Conservation (phyloP, 1,140 invertebrate species). For the Lucilia cuprina region DNA sequence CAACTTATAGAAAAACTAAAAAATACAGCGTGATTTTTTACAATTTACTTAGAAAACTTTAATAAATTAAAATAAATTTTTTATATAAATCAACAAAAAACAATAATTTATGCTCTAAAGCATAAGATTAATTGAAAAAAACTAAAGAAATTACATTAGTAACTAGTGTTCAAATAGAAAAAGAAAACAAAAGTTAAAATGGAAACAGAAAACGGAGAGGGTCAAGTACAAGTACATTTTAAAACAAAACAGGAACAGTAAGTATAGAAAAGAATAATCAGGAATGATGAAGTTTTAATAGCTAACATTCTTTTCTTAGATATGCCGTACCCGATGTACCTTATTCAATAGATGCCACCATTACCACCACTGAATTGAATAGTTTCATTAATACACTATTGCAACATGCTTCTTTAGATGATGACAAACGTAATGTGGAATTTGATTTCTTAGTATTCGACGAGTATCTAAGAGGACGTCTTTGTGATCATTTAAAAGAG, state of each 20-base stretch:
- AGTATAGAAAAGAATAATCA: conserved; percentile 56
- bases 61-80: not conserved
- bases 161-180: not conserved
- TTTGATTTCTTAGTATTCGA: conserved; percentile 90
- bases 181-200: conserved; percentile 40
- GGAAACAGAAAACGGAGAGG: conserved; percentile 62
- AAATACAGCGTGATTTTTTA: conserved; percentile 5
- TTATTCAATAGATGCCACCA: conserved; percentile 77
- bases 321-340: conserved; percentile 87
- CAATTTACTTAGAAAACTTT: not conserved
- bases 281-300: not conserved
- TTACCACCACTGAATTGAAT: conserved; percentile 76
- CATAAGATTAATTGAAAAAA: not conserved
- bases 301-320: conserved; percentile 64
- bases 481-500: conserved; percentile 73
- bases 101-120: conserved; percentile 4
- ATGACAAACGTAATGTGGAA: conserved; percentile 67
- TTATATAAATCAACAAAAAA: not conserved
- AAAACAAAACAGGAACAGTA: conserved; percentile 82
- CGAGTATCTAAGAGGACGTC: conserved; percentile 73
- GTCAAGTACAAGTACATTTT: conserved; percentile 77
- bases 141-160: not conserved
- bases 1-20: not conserved
- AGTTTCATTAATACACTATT: conserved; percentile 82
- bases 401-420: conserved; percentile 66